Evolutionary conservation across 2,797 vertebrate genomes (phyloP), one percentile per base, ranked within the genome.

Genomic region (Antrozous pallidus): DNA sequence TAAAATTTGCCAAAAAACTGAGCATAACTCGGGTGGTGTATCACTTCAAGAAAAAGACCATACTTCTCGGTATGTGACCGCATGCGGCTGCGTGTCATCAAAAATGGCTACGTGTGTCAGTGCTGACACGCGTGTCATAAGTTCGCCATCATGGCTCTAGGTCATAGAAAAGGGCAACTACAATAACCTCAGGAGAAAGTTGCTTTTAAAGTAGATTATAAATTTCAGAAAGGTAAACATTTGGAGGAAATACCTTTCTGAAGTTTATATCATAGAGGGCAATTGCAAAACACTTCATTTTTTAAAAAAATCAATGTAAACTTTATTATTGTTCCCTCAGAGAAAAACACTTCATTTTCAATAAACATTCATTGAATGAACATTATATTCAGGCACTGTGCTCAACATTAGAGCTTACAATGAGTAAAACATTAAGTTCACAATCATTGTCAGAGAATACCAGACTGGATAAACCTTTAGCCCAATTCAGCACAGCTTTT

Each of bases 171-270:
- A 51, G 38, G 67, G 1, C 75, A 88, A 70, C 74, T 61, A 91
- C 87, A 84, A 75, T 69, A 58, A 87, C 22, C 17, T 78, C 83
- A 85, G 70, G 87, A 95, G 40, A 92, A 91, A 86, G 22, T 17
- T 85, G 51, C 36, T 81, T 93, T 91, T 71, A 91, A 94, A 94
- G 47, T 24, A 65, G 8, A 74, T n/a, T 14, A 75, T 77, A 77
- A 8, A 38, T 77, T 54, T 54, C 49, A 54, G 49, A 54, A 54
- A 77, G 47, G 8, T 20, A 14, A 20, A 24, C 73, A 89, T 85
- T 85, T 85, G 54, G 45, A 91, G 42, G 24, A 83, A 87, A 88
- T 81, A n/a, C 36, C 38, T 92, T 93, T 91, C n/a, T 84, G 36
- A 95, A 86, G 9, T 93, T 87, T 84, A 82, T 79, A 45, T 33